Percentiles rank a stretch among this genome's conserved stretches.
Evolutionary conservation across 1,140 invertebrate species (phyloP).

Genomic region (Battus philenor): DNA sequence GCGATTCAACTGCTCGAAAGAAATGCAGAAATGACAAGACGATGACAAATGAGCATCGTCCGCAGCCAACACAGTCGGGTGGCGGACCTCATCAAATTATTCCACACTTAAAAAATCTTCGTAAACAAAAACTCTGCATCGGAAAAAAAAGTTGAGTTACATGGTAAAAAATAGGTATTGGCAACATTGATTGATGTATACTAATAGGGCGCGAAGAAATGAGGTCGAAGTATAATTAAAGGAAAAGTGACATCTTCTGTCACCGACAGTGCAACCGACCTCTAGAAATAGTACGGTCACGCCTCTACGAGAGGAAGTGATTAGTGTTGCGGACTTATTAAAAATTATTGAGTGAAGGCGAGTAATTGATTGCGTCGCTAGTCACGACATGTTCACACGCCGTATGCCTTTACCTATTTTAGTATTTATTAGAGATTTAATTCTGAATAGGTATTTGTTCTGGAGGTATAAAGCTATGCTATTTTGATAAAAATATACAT

Average conservation of each 20-base stretch:
- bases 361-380: conserved; percentile 56
- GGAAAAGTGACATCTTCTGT: conserved; percentile 73
- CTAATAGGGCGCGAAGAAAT: conserved; percentile 75
- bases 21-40: conserved; percentile 75
- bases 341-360: conserved; percentile 73
- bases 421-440: no score
- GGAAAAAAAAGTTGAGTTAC: conserved; percentile 64
- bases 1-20: conserved; percentile 69
- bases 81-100: conserved; percentile 75
- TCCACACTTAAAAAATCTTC: conserved; percentile 73
- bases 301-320: conserved; percentile 65
- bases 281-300: conserved; percentile 67
- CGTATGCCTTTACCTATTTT: no score
- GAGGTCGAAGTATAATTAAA: conserved; percentile 70
- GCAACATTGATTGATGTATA: conserved; percentile 76
- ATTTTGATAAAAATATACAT: no score
- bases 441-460: no score
- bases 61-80: conserved; percentile 67
- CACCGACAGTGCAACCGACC: conserved; percentile 53
- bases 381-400: no score
- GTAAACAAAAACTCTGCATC: conserved; percentile 71
- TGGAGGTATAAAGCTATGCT: no score
- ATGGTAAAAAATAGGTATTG: conserved; percentile 73
- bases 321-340: conserved; percentile 70
- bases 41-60: conserved; percentile 73